A percentile compares a stretch with the other conserved stretches of the same genome.
Conservation (phyloP, 2,113 vertebrate species). For the Neofelis nebulosa region DNA sequence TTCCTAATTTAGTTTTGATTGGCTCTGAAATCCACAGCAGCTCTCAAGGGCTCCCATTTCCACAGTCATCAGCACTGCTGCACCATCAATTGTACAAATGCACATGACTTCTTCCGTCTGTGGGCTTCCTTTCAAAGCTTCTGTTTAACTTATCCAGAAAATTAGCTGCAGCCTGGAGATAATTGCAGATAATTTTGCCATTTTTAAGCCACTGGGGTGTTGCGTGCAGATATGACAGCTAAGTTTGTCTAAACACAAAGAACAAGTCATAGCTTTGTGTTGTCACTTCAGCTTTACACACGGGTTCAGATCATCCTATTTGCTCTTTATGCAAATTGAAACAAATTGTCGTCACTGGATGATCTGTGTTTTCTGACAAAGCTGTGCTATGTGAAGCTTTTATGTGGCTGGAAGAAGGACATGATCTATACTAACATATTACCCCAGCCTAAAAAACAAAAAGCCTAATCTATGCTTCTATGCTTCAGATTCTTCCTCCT, state of each 20-base stretch:
- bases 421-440: background rate
- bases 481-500: background rate
- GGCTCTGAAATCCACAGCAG: conserved; percentile 87
- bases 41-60: conserved; percentile 88
- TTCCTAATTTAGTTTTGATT: conserved; percentile 93
- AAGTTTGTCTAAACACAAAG: conserved; percentile 71
- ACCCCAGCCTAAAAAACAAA: background rate
- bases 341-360: conserved; percentile 27
- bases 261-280: conserved; percentile 48
- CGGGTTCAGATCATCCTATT: background rate
- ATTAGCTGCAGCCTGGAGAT: conserved; percentile 74
- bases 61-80: conserved; percentile 88
- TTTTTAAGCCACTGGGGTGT: conserved; percentile 68
- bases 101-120: conserved; percentile 69
- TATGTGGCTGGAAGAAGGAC: background rate
- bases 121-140: conserved; percentile 76
- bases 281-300: conserved; percentile 39
- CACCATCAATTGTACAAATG: conserved; percentile 82
- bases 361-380: conserved; percentile 48
- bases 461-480: background rate
- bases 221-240: conserved; percentile 45
- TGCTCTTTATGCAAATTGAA: conserved; percentile 53
- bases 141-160: conserved; percentile 75
- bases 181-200: conserved; percentile 78
- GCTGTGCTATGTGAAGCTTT: background rate